phyloP scores from a whole-genome alignment of 2,888 invertebrate genomes.

The Hemistola chrysoprasaria region DNA sequence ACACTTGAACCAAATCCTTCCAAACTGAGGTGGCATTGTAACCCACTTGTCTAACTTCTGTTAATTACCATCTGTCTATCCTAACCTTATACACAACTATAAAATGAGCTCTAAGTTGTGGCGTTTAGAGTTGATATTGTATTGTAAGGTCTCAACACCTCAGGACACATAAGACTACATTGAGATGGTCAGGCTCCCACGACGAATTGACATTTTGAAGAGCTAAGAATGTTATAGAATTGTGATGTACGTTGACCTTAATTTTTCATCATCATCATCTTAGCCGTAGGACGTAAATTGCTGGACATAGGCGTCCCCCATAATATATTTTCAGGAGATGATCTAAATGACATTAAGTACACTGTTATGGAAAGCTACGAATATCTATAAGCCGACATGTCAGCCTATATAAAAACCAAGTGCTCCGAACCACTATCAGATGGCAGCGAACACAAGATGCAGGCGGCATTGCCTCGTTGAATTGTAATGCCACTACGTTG shows the following conservation, averaged over 20 bases:
- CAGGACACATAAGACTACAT: slow-evolving; percentile 53
- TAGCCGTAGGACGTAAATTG: background rate
- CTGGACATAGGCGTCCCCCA: too few species aligned
- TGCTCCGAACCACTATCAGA: too few species aligned
- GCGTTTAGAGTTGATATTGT: background rate
- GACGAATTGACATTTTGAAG: slow-evolving; percentile 42
- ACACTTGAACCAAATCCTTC: slow-evolving; percentile 6
- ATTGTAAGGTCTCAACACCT: slow-evolving; percentile 30
- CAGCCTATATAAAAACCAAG: too few species aligned
- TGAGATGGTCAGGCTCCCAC: slow-evolving; percentile 74
- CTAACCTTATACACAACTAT: slow-evolving; percentile 8
- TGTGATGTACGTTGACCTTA: slow-evolving; percentile 1
- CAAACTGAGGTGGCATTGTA: slow-evolving; percentile 12
- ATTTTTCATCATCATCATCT: too few species aligned
- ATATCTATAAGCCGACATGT: too few species aligned
- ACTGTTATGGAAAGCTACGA: too few species aligned
- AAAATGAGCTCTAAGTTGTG: slow-evolving; percentile 5
- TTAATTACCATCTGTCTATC: slow-evolving; percentile 44
- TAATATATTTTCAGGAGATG: too few species aligned
- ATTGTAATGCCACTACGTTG: too few species aligned
- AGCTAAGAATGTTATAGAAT: slow-evolving; percentile 27
- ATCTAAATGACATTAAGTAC: too few species aligned
- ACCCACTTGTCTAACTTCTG: slow-evolving; percentile 26
- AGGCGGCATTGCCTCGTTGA: too few species aligned
- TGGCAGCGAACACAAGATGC: too few species aligned